These are phyloP conservation scores for Sacculina carcini DNA, from an alignment of 2,888 invertebrate species.

Conservation along the genomic window DNA sequence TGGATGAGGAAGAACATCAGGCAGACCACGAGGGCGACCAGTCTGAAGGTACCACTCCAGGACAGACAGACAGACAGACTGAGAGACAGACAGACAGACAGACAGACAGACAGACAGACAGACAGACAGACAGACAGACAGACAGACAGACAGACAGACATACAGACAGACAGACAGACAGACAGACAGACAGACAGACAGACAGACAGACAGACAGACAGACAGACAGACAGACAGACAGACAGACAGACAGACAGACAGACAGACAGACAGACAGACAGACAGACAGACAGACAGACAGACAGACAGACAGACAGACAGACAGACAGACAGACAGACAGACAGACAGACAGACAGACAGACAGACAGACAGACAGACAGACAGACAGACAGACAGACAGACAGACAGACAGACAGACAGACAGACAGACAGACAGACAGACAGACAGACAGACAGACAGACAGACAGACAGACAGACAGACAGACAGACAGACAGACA, in stretches of 20 bases:
- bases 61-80: too few relatives aligned
- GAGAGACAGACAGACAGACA: too few relatives aligned
- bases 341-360: constrained; percentile 7
- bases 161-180: too few relatives aligned
- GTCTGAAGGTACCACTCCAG: too few relatives aligned
- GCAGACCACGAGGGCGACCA: too few relatives aligned
- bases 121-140: constrained; percentile 7
- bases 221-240: constrained; percentile 8
- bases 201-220: constrained; percentile 8
- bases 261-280: constrained; percentile 8
- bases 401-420: constrained; percentile 7
- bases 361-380: constrained; percentile 6
- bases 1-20: constrained; percentile 20
- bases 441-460: constrained; percentile 7
- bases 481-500: constrained; percentile 7
- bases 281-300: constrained; percentile 8
- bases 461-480: constrained; percentile 7
- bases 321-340: constrained; percentile 8
- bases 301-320: constrained; percentile 9
- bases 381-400: constrained; percentile 7
- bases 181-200: constrained; percentile 7
- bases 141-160: too few relatives aligned
- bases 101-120: too few relatives aligned
- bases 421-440: constrained; percentile 7
- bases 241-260: constrained; percentile 9